Evolutionary conservation across 2,888 invertebrate species (phyloP).

Genomic region (Orthonychiurus folsomi): DNA sequence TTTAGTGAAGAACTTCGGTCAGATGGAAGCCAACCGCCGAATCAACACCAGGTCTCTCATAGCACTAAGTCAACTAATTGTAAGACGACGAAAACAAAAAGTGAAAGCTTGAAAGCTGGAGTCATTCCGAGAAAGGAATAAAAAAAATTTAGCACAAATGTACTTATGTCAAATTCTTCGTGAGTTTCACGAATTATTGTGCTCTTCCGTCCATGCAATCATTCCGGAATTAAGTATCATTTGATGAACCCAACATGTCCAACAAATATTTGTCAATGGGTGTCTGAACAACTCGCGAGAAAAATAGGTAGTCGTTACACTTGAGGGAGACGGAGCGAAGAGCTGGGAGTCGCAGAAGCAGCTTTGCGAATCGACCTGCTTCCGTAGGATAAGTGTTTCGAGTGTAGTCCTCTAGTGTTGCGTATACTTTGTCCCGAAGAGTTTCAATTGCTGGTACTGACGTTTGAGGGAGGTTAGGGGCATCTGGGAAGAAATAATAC

Average conservation of each 20-base stretch:
- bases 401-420: constrained; percentile 90
- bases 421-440: constrained; percentile 87
- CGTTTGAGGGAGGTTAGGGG: constrained; percentile 65
- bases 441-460: constrained; percentile 71
- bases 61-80: too few species aligned
- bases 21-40: too few species aligned
- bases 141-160: too few species aligned
- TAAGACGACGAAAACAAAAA: too few species aligned
- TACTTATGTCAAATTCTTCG: too few species aligned
- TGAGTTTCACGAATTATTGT: too few species aligned
- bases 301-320: constrained; percentile 89
- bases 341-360: constrained; percentile 78
- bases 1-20: too few species aligned
- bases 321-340: constrained; percentile 85
- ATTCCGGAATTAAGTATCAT: constrained; percentile 45
- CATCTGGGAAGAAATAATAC: constrained; percentile 61
- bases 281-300: constrained; percentile 80
- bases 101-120: too few species aligned
- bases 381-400: constrained; percentile 78
- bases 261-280: constrained; percentile 75
- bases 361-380: constrained; percentile 88
- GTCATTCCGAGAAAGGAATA: too few species aligned
- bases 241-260: constrained; percentile 66
- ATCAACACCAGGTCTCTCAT: too few species aligned
- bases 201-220: too few species aligned